Conservation (phyloP, 2,113 vertebrate species). For the Xyrauchen texanus region DNA sequence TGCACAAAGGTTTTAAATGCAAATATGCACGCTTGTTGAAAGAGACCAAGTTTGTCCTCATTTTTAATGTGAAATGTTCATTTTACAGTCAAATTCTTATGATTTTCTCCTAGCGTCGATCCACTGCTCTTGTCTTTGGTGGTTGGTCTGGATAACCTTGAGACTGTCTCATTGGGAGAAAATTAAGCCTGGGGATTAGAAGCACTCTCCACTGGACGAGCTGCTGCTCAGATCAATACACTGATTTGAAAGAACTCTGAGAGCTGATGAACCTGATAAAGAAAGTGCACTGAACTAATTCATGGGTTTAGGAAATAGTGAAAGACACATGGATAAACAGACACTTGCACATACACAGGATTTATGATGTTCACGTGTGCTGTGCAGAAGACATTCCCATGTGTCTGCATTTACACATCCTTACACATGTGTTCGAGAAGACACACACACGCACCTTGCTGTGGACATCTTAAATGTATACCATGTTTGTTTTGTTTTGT, state of each 20-base stretch:
- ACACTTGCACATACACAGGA: background rate
- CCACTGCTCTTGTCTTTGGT: constrained; percentile 34
- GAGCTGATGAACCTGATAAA: constrained; percentile 69
- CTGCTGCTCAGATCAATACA: constrained; percentile 70
- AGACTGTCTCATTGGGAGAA: constrained; percentile 64
- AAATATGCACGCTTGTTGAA: no score
- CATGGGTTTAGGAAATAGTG: constrained; percentile 58
- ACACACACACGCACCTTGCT: no score
- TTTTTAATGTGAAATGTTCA: background rate
- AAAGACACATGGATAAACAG: background rate
- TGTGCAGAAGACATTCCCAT: background rate
- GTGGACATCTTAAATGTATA: no score
- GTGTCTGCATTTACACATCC: background rate
- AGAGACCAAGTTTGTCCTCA: no score
- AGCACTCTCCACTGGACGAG: constrained; percentile 63
- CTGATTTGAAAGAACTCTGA: constrained; percentile 66
- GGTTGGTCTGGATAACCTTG: constrained; percentile 68
- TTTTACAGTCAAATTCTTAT: background rate
- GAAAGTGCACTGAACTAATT: constrained; percentile 62
- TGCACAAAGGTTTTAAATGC: no score
- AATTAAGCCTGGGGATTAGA: constrained; percentile 70
- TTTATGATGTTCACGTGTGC: background rate
- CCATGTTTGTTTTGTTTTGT: no score
- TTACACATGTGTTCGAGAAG: no score
- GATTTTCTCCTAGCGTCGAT: background rate